Base-by-base conservation (phyloP, 2,888 invertebrate species). In the Crioceris asparagi region DNA sequence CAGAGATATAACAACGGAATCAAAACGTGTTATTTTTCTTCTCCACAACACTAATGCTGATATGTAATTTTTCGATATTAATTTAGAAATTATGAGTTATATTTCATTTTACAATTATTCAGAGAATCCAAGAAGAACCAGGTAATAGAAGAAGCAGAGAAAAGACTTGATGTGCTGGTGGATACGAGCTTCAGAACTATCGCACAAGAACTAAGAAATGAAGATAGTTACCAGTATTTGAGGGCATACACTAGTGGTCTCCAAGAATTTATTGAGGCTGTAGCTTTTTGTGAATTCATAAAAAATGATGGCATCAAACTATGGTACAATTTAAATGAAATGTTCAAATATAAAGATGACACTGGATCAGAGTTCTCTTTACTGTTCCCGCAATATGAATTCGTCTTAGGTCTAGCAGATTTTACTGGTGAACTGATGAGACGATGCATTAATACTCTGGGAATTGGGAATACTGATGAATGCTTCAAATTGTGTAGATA, bases 381-480 rank as follows among this genome's bases (percentile, higher is more conserved):
- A 16, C 47, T 64, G 12, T 53, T 71, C 35, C 63, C 66, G 10
- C 67, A 69, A 1, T 56, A 55, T 21, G 78, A 79, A 44, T 79
- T 69, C 48, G 66, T 92, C 55, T 64, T 92, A 26, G 92, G 92
- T 0, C 62, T 92, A 21, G 82, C 83, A 1, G 92, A 93, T 65
- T 68, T 91, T 17, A 88, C 87, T 0, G 92, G 92, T 0, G 93
- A 93, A 61, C 60, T 92, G 29, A 93, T 93, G 92, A 71, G 92
- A 33, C 75, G 80, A 49, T 86, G 88, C 36, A 85, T 93, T 5
- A 86, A 83, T 56, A 80, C 81, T 50, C 71, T 91, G 38, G 78
- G 83, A 0, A 72, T 74, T 41, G 87, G 87, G 0, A 79, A 87
- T 46, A 72, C 77, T 10, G 71, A 74, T 2, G 76, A 75, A 30